A percentile compares a stretch with the other conserved stretches of the same genome.
Evolutionary conservation across 2,888 invertebrate genomes (phyloP).

Genomic region (Drosophila cognata): DNA sequence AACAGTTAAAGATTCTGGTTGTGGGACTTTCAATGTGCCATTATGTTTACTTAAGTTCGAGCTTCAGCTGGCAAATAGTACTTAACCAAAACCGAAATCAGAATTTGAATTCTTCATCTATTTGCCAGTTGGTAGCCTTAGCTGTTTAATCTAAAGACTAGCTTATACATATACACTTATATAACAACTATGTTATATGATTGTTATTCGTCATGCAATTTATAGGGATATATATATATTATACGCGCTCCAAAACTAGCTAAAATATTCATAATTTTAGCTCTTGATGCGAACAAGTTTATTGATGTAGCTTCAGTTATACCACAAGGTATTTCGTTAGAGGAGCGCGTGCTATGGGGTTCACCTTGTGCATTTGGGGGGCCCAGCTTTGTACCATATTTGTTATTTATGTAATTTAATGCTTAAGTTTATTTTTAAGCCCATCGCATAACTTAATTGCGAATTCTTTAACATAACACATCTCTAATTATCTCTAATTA

Average conservation of each 20-base stretch:
- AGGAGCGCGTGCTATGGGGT: not conserved
- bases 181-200: constrained; percentile 5
- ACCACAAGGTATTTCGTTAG: not conserved
- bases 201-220: constrained; percentile 16
- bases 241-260: not conserved
- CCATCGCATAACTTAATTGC: constrained; percentile 4
- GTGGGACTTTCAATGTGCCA: constrained; percentile 76
- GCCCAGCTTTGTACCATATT: constrained; percentile 48
- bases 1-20: constrained; percentile 54
- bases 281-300: not conserved
- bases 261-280: not conserved
- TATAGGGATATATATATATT: not conserved
- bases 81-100: not conserved
- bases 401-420: constrained; percentile 52
- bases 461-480: not conserved
- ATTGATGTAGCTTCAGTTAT: not conserved
- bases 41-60: constrained; percentile 69
- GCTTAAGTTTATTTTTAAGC: constrained; percentile 18
- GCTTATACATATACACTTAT: constrained; percentile 2
- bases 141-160: constrained; percentile 33
- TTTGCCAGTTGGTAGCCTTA: constrained; percentile 4
- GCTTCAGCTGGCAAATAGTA: constrained; percentile 18
- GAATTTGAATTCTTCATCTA: not conserved
- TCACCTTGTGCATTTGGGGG: not conserved
- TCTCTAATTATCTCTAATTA: not conserved